Base-by-base conservation (phyloP, 2,797 vertebrate species). In the Allobates femoralis region DNA sequence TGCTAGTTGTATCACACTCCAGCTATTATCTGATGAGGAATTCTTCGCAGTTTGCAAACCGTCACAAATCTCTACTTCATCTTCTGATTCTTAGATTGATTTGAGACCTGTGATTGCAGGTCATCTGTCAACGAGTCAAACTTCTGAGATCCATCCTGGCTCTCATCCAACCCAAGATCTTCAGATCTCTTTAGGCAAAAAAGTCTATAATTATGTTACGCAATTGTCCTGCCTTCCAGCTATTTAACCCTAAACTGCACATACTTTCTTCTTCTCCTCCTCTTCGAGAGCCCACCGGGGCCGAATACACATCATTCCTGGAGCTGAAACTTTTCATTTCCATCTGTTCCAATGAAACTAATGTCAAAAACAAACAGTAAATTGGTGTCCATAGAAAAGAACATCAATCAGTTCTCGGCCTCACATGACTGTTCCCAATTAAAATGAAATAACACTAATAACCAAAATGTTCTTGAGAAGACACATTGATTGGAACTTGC, bases 71-170 rank as follows among this genome's bases (percentile, higher is more conserved):
- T 71, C 62, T 79, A 18, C 74, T 87, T 78, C 76, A 79, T 82
- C 34, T 79, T 46, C 30, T 73, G 75, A 71, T 51, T 46, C 69
- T 82, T 28, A 55, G 74, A 56, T 83, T 79, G 53, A 83, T 83
- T 87, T 83, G 75, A 71, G 60, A 73, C 86, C 56, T 60, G 81
- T 87, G 86, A 87, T 83, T 78, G 62, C 80, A 83, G 32, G 67
- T 83, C 74, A 79, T 69, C 81, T 87, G 86, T 87, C 81, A 87
- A 60, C 81, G 50, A 79, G 81, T 83, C 86, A 83, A 79, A 83
- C 86, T 87, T 79, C 75, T 62, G 74, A 79, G 81, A 83, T 79
- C 64, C 53, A 30, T 19, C 3, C 75, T 87, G 86, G 86, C 74
- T 83, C 6, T 2, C 5, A 19, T 83, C 86, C 86, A 87, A 64